These are phyloP conservation scores for Drosophila nigricruria DNA, from an alignment of 2,888 invertebrate genomes.

Conservation along the genomic window DNA sequence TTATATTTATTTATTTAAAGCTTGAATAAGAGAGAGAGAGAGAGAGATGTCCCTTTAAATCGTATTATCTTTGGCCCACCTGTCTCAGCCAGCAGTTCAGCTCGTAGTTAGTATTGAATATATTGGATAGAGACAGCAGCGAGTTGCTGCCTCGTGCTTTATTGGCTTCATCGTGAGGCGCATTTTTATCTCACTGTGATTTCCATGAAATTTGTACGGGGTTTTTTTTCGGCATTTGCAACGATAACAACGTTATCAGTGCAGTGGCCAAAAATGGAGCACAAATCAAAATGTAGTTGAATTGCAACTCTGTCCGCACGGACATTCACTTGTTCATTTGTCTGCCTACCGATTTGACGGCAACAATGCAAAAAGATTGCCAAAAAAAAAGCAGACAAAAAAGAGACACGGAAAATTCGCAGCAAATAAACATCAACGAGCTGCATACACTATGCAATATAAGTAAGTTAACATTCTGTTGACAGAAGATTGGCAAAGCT, in stretches of 20 bases:
- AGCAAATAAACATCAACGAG: not conserved
- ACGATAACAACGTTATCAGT: slow-evolving; percentile 64
- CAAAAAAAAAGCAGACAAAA: slow-evolving; percentile 3
- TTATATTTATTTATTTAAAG: not conserved
- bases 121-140: slow-evolving; percentile 2
- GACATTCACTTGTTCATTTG: slow-evolving; percentile 49
- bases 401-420: not conserved
- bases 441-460: slow-evolving; percentile 5
- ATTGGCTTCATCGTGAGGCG: slow-evolving; percentile 25
- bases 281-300: slow-evolving; percentile 68
- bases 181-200: slow-evolving; percentile 27
- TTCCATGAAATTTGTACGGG: slow-evolving; percentile 4
- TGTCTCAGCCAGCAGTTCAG: not conserved
- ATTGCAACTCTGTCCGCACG: slow-evolving; percentile 23
- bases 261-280: slow-evolving; percentile 56
- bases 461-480: not conserved
- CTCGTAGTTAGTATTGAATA: not conserved
- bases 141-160: not conserved
- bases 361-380: slow-evolving; percentile 27
- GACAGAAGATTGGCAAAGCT: too few species aligned
- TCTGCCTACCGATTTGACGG: slow-evolving; percentile 53
- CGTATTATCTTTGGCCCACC: not conserved
- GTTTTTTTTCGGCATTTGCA: slow-evolving; percentile 15
- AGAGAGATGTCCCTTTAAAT: not conserved
- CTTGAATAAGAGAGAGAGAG: too few species aligned